phyloP scores from a whole-genome alignment of 2,797 vertebrate species.

The Sebastes glaucus region DNA sequence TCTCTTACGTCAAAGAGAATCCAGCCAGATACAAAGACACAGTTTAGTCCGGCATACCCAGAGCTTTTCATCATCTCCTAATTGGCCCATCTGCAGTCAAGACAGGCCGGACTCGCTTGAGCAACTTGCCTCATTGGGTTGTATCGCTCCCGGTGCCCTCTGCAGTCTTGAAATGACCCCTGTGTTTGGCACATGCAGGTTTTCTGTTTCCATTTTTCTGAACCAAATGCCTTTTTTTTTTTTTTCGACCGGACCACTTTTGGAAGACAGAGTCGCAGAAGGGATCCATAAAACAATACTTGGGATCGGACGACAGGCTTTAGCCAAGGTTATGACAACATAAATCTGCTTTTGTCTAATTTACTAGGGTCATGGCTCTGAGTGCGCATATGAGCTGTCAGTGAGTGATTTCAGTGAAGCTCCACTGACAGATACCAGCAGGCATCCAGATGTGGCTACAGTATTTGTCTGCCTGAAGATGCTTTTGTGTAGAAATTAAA shows the following conservation, averaged over 20 bases:
- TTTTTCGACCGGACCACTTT: slow-evolving; percentile 2
- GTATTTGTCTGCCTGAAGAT: background rate
- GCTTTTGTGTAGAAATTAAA: background rate
- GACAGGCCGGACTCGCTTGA: slow-evolving; percentile 71
- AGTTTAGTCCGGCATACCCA: slow-evolving; percentile 55
- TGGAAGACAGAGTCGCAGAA: background rate
- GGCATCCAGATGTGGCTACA: slow-evolving; percentile 3
- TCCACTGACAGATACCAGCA: background rate
- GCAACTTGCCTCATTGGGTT: slow-evolving; percentile 65
- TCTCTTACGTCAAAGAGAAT: slow-evolving; percentile 62
- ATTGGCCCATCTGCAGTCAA: slow-evolving; percentile 81
- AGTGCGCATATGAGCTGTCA: background rate
- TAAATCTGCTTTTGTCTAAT: slow-evolving; percentile 7
- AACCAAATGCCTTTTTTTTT: slow-evolving; percentile 21
- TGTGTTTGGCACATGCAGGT: slow-evolving; percentile 42
- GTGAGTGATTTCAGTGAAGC: slow-evolving; percentile 7
- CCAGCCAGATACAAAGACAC: slow-evolving; percentile 59
- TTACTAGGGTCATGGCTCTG: background rate
- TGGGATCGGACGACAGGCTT: background rate
- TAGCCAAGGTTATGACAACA: background rate
- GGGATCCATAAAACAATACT: slow-evolving; percentile 4
- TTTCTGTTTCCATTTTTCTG: slow-evolving; percentile 41
- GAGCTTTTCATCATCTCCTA: slow-evolving; percentile 80
- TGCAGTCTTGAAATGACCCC: slow-evolving; percentile 63
- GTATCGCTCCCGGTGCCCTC: slow-evolving; percentile 61